Conservation (phyloP, 2,113 vertebrate species). For the Engraulis encrasicolus region DNA sequence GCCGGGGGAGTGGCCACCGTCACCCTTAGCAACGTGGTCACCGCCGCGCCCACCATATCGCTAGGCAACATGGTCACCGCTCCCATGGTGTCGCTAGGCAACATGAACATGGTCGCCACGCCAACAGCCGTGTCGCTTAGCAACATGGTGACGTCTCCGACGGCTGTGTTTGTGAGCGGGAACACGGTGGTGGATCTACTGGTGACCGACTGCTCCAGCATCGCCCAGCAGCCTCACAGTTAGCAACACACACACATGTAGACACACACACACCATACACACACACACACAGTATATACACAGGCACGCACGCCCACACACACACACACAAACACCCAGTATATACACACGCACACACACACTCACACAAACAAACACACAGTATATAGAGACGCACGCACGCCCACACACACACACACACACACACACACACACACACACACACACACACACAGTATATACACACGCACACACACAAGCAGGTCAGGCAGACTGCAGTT, state of each 20-base stretch:
- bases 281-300: constrained; percentile 13
- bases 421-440: not conserved
- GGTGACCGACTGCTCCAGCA: constrained; percentile 80
- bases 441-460: not conserved
- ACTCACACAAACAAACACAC: not conserved
- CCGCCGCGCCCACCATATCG: too few relatives aligned
- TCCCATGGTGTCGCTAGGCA: constrained; percentile 70
- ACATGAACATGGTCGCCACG: constrained; percentile 69
- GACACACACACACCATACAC: constrained; percentile 20
- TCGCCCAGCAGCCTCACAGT: constrained; percentile 74
- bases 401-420: not conserved
- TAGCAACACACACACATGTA: constrained; percentile 60
- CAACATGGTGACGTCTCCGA: constrained; percentile 73
- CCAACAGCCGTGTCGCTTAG: constrained; percentile 71
- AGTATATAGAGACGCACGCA: not conserved
- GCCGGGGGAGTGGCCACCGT: constrained; percentile 61
- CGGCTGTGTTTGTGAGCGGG: constrained; percentile 72
- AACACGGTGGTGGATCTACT: constrained; percentile 76
- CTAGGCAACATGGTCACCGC: constrained; percentile 76
- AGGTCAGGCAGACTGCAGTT: too few relatives aligned
- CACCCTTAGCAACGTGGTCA: constrained; percentile 74
- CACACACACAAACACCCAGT: too few relatives aligned
- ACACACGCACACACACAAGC: not conserved
- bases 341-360: not conserved
- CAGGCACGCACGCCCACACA: not conserved